Evolutionary conservation across 2,113 vertebrate species (phyloP), one percentile per base, ranked within the genome.

Genomic region (Callaeas wilsoni): DNA sequence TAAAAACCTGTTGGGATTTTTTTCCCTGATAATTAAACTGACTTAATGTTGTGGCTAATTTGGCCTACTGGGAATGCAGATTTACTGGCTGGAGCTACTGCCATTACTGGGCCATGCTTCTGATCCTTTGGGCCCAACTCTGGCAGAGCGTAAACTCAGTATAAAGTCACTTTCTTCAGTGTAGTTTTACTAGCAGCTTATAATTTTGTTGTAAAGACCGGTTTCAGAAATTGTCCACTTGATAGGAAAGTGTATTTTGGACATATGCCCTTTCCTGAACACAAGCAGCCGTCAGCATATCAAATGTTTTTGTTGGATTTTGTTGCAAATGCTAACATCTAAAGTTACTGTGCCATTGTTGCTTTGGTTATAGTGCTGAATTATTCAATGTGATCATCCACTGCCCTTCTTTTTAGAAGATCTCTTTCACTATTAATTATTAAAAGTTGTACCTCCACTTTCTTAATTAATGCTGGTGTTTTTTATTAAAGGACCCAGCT

Each of bases 341-440:
- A 60, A 81, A 88, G 87, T 96, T 93, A 94, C 96, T 53, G 52
- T 75, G 67, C 47, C 16, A 8, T 87, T 94, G 87, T 94, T 94
- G 42, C 71, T 87, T 89, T 93, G 71, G 60, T 62, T 87, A 76
- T 69, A n/a, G 25, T 52, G 50, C 59, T 96, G 81, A 96, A 96
- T 97, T 96, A 96, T 97, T 96, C 90, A 94, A 13, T 65, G 64
- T 17, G 9, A 47, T 55, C 63, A 59, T 75, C 55, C 14, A 3
- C 42, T 93, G 46, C 29, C n/a, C 9, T 44, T 37, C 41, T 33
- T 55, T 63, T 59, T 35, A 69, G 69, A 86, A 74, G 67, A 89
- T 90, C 65, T 70, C 46, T 94, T 91, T 90, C 87, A 50, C 50
- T 75, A 26, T 96, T 85, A 93, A 96, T 79, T 91, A 94, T 95